A percentile compares a stretch with the other conserved stretches of the same genome.
Evolutionary conservation across 2,888 invertebrate genomes (phyloP).

Genomic region (Shargacucullia verbasci): DNA sequence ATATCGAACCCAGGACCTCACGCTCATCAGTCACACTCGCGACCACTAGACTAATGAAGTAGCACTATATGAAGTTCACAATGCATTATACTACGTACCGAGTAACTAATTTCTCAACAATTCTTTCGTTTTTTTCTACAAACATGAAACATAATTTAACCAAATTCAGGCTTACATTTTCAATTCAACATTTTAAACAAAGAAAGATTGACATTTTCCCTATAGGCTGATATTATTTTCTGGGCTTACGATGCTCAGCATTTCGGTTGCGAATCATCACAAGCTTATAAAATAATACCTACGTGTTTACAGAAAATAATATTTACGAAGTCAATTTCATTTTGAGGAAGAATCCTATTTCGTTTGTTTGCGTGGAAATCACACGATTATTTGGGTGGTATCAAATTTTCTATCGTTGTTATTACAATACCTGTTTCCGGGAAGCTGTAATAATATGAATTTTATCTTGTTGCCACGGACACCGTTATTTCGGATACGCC

Average conservation of each 20-base stretch:
- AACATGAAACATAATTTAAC: too few relatives aligned
- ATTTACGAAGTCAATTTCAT: conserved; percentile 58
- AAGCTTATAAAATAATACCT: conserved; percentile 40
- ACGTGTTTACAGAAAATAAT: conserved; percentile 49
- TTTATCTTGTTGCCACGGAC: conserved; percentile 40
- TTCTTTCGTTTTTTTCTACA: too few relatives aligned
- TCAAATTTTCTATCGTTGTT: conserved; percentile 55
- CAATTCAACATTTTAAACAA: conserved; percentile 49
- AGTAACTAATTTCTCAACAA: too few relatives aligned
- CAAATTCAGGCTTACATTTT: conserved; percentile 30
- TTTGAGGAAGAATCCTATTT: conserved; percentile 51
- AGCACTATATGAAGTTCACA: too few relatives aligned
- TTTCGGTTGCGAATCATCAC: conserved; percentile 6
- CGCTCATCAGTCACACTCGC: too few relatives aligned
- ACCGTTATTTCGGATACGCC: conserved; percentile 23
- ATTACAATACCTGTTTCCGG: conserved; percentile 44
- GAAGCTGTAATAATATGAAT: conserved; percentile 46
- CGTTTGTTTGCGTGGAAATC: conserved; percentile 54
- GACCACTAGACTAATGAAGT: too few relatives aligned
- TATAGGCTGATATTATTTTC: conserved; percentile 44
- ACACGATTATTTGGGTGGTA: conserved; percentile 53
- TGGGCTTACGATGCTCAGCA: conserved; percentile 34
- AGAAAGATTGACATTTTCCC: conserved; percentile 49
- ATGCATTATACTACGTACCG: too few relatives aligned
- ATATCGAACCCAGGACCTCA: too few relatives aligned